These are phyloP conservation scores for Himalopsyche phryganea DNA, from an alignment of 1,140 invertebrate genomes.

Conservation along the genomic window DNA sequence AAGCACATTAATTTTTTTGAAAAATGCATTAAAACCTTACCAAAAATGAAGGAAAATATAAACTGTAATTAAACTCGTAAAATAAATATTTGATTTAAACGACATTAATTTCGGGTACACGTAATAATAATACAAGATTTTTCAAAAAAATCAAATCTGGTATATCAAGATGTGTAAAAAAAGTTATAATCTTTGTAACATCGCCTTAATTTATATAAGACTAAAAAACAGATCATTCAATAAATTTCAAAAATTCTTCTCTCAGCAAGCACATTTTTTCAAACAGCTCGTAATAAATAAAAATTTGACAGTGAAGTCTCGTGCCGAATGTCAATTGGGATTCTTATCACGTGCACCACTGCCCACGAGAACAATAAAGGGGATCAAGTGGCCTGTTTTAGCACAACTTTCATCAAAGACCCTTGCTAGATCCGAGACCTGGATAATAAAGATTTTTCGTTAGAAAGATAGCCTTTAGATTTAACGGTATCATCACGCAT, in stretches of 20 bases:
- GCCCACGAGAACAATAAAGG: constrained; percentile 35
- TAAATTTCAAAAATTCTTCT: constrained; percentile 7
- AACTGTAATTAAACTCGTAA: too few relatives aligned
- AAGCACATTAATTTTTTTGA: too few relatives aligned
- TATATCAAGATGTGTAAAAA: too few relatives aligned
- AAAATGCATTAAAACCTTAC: too few relatives aligned
- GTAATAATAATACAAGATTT: too few relatives aligned
- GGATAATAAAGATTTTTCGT: constrained; percentile 24
- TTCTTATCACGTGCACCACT: constrained; percentile 24
- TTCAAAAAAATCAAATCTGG: too few relatives aligned
- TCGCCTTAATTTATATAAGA: too few relatives aligned
- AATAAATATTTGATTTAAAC: too few relatives aligned
- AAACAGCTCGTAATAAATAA: constrained; percentile 1
- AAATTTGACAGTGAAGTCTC: constrained; percentile 12
- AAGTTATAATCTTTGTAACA: too few relatives aligned
- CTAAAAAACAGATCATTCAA: too few relatives aligned
- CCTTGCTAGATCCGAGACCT: constrained; percentile 19
- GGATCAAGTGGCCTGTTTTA: constrained; percentile 34
- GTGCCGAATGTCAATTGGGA: constrained; percentile 7
- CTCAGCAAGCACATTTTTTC: neutral
- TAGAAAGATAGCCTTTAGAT: neutral
- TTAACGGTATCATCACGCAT: constrained; percentile 15
- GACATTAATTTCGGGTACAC: too few relatives aligned
- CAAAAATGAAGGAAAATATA: too few relatives aligned
- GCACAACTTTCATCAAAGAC: constrained; percentile 33